Conservation (phyloP, 2,797 vertebrate genomes). For the Premnoplex brunnescens region DNA sequence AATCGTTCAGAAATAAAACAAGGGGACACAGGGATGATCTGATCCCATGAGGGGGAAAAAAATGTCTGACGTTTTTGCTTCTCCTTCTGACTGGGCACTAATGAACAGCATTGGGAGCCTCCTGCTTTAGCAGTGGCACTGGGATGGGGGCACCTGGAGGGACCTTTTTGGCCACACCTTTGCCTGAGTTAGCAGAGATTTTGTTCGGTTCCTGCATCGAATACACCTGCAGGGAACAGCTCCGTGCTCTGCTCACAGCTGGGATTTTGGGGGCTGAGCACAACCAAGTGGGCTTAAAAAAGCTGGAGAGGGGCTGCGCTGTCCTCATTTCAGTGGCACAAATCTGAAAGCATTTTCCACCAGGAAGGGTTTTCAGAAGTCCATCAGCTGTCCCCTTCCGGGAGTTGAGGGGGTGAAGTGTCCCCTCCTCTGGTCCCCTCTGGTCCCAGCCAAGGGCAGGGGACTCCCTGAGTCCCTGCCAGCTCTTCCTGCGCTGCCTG, state of each 20-base stretch:
- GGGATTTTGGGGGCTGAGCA: background rate
- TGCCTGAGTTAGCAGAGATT: background rate
- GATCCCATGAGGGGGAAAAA: rapidly evolving
- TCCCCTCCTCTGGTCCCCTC: rapidly evolving
- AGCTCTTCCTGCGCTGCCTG: background rate
- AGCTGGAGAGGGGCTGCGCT: background rate
- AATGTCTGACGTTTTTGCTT: background rate
- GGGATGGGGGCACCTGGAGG: rapidly evolving
- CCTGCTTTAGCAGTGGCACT: rapidly evolving
- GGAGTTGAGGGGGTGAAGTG: rapidly evolving
- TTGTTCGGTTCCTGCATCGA: background rate
- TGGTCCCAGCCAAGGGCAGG: background rate
- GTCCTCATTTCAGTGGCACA: background rate
- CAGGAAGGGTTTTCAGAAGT: background rate
- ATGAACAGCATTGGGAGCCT: rapidly evolving
- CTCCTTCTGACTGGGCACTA: background rate
- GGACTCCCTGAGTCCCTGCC: background rate
- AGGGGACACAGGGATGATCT: background rate
- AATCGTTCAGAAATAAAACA: background rate
- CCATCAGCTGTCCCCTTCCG: background rate
- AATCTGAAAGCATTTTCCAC: background rate
- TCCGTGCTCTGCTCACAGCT: rapidly evolving
- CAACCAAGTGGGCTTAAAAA: background rate
- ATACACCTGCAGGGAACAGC: rapidly evolving
- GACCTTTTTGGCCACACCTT: background rate